phyloP scores from a whole-genome alignment of 1,140 invertebrate species.

The Diploscapter pachys region DNA sequence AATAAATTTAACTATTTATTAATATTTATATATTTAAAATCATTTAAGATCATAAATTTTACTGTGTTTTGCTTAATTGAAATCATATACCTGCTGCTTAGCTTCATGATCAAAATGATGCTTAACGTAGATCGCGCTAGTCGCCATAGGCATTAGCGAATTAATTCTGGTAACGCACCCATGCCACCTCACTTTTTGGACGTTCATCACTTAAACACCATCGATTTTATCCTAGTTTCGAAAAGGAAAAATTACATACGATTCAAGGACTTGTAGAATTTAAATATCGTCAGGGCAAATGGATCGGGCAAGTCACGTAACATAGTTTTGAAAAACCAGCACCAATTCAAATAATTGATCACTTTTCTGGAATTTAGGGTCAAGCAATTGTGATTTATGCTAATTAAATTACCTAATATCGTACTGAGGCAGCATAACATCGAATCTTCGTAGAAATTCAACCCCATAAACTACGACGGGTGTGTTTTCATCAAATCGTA shows the following conservation, averaged over 20 bases:
- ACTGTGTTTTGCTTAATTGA: neutral
- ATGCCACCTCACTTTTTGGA: constrained; percentile 57
- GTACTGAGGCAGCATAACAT: constrained; percentile 50
- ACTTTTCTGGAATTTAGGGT: constrained; percentile 42
- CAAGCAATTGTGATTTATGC: neutral
- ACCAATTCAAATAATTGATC: constrained; percentile 56
- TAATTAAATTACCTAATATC: constrained; percentile 39
- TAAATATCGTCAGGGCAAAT: constrained; percentile 58
- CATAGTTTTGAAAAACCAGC: constrained; percentile 59
- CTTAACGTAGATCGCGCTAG: constrained; percentile 56
- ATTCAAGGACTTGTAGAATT: constrained; percentile 57
- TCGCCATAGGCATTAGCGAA: constrained; percentile 56
- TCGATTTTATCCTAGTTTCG: neutral
- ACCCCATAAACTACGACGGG: constrained; percentile 57
- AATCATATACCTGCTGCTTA: constrained; percentile 53
- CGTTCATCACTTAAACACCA: constrained; percentile 54
- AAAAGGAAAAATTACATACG: constrained; percentile 36
- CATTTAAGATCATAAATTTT: no score
- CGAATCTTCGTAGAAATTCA: constrained; percentile 52
- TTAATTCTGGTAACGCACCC: constrained; percentile 58
- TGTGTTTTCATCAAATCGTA: constrained; percentile 50
- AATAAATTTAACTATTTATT: neutral
- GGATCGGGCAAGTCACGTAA: constrained; percentile 55
- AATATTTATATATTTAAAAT: no score
- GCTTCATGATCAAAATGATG: constrained; percentile 59